Evolutionary conservation across 92 coral and sea anemone species (phyloP).

Genomic region (Palythoa grandis): DNA sequence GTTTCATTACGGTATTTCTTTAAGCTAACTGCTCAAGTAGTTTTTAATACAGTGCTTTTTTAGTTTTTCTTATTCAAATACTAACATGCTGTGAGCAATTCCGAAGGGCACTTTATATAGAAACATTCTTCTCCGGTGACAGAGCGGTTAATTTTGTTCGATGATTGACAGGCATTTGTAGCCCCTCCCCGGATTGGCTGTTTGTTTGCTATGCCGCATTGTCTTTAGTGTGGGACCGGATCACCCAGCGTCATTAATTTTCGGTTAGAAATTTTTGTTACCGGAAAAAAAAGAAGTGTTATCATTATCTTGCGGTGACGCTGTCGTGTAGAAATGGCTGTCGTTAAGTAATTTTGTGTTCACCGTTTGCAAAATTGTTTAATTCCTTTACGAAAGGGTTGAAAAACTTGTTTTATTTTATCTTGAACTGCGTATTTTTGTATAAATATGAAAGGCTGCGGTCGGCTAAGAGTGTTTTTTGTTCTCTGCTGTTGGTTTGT

Average conservation of each 20-base stretch:
- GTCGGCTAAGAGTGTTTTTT: not conserved
- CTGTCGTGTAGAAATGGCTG: constrained; percentile 22
- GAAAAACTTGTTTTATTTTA: not conserved
- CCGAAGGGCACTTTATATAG: not conserved
- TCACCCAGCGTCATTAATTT: constrained; percentile 39
- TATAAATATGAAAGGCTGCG: constrained; percentile 28
- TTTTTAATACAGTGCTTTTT: not conserved
- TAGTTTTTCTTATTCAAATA: not conserved
- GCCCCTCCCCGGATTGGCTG: constrained; percentile 76
- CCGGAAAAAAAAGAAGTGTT: constrained; percentile 20
- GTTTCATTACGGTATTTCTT: not conserved
- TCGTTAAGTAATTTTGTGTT: not conserved
- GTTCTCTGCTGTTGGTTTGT: not conserved
- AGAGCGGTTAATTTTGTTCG: constrained; percentile 61
- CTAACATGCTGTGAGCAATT: not conserved
- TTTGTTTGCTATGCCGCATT: constrained; percentile 32
- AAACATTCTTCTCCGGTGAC: constrained; percentile 74
- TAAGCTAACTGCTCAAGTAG: not conserved
- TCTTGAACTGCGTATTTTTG: not conserved
- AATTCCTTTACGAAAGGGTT: not conserved
- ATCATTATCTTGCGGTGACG: constrained; percentile 4
- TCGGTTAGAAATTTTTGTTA: constrained; percentile 27
- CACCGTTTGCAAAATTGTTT: constrained; percentile 5
- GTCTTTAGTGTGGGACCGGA: constrained; percentile 50
- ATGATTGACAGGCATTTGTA: constrained; percentile 77